Conservation (phyloP, 2,113 vertebrate genomes). For the Taxidea taxus region DNA sequence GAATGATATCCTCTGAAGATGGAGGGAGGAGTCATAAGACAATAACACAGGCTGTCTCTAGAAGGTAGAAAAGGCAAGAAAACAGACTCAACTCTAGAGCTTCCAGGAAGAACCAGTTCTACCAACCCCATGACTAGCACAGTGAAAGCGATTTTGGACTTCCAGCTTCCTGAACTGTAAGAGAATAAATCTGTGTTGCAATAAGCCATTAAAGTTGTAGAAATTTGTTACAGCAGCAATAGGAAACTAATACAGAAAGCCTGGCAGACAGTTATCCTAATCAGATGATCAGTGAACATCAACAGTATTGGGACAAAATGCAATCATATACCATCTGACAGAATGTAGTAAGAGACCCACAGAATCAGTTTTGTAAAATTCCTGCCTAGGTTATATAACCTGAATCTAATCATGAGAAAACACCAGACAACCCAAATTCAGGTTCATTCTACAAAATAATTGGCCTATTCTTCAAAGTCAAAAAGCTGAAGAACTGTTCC, state of each 20-base stretch:
- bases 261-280: not conserved
- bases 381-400: not conserved
- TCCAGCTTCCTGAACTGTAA: not conserved
- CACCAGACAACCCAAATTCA: not conserved
- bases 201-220: not conserved
- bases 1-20: not conserved
- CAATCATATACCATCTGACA: not conserved
- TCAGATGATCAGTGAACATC: not conserved
- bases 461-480: not conserved
- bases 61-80: not conserved
- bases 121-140: not conserved
- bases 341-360: not conserved
- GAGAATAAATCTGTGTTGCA: not conserved
- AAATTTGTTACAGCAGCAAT: not conserved
- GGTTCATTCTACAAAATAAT: constrained; percentile 14
- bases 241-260: constrained; percentile 23
- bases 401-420: not conserved
- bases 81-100: not conserved
- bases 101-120: not conserved
- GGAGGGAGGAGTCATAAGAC: not conserved
- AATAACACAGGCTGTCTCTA: not conserved
- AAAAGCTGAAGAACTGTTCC: constrained; percentile 4
- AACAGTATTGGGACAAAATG: not conserved
- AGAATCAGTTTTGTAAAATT: not conserved
- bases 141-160: not conserved